phyloP scores from a whole-genome alignment of 2,113 vertebrate species.

The Tringa solitaria region DNA sequence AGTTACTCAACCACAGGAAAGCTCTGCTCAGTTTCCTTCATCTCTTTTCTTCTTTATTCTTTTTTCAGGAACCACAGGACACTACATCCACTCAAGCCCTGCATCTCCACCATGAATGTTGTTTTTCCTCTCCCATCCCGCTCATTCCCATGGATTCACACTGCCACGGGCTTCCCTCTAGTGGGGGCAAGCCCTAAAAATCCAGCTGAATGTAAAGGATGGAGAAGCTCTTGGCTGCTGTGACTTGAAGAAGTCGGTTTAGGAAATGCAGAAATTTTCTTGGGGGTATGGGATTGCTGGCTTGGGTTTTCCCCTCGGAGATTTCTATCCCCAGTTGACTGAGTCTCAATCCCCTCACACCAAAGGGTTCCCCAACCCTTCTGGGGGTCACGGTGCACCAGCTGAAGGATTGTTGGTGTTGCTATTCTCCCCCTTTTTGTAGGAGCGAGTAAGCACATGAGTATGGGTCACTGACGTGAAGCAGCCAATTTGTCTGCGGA shows the following conservation, averaged over 20 bases:
- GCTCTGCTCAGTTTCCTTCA: neutral
- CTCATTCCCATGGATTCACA: neutral
- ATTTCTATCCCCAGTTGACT: neutral
- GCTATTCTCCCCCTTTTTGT: neutral
- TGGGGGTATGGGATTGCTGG: neutral
- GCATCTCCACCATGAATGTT: neutral
- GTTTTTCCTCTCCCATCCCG: neutral
- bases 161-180: neutral
- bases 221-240: neutral
- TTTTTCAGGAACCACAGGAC: neutral
- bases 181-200: neutral
- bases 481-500: neutral
- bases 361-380: neutral
- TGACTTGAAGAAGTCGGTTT: neutral
- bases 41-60: neutral
- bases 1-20: neutral
- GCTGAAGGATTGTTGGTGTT: neutral
- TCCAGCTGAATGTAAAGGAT: neutral
- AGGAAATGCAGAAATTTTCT: neutral
- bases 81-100: neutral
- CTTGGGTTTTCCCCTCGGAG: neutral
- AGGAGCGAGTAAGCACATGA: fast-evolving
- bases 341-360: neutral
- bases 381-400: neutral
- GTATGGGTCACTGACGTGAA: neutral